These are phyloP conservation scores for Coracopsis vasa DNA, from an alignment of 2,113 vertebrate genomes.

Conservation along the genomic window DNA sequence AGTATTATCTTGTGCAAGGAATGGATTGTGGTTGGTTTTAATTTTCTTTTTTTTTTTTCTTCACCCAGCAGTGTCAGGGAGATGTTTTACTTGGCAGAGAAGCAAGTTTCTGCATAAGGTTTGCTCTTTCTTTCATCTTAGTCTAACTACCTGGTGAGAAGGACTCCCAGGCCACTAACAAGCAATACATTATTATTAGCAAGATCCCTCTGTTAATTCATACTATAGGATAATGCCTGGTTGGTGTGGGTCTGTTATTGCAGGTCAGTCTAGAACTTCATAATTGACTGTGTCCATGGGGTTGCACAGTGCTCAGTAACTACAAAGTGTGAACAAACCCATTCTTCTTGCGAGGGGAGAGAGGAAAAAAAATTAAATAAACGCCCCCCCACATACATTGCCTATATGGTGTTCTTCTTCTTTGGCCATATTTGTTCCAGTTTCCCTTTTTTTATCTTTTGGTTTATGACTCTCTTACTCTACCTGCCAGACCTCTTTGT, in stretches of 20 bases:
- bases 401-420: not conserved
- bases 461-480: not conserved
- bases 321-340: not conserved
- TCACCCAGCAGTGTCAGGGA: not conserved
- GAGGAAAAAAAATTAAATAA: not conserved
- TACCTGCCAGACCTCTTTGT: not conserved
- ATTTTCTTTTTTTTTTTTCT: not conserved
- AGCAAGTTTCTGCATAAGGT: not conserved
- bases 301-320: not conserved
- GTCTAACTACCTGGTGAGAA: not conserved
- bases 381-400: rapidly evolving
- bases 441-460: not conserved
- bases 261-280: not conserved
- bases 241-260: not conserved
- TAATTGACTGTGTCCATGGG: not conserved
- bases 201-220: not conserved
- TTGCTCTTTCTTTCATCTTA: not conserved
- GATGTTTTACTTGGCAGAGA: not conserved
- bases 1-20: not conserved
- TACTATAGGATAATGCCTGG: not conserved
- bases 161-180: not conserved
- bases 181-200: not conserved
- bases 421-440: not conserved
- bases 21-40: not conserved
- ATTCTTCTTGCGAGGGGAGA: not conserved